Evolutionary conservation across 2,888 invertebrate species (phyloP), one percentile per base, ranked within the genome.

Genomic region (Physocephala rufipes): DNA sequence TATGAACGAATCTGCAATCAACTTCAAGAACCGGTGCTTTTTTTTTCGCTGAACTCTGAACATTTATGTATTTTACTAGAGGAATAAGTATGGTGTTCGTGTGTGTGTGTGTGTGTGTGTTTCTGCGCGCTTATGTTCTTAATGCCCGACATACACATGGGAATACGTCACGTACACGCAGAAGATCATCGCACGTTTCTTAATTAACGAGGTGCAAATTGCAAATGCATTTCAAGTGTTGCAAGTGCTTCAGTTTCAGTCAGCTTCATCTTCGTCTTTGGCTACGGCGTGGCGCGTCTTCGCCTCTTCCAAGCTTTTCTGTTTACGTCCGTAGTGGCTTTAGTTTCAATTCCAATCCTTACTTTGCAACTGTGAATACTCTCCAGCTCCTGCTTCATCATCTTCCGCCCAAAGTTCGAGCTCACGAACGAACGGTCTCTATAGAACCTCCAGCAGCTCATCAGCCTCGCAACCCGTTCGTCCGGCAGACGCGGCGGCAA

Each of bases 201-300:
- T 68, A 68, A 68, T 68, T 68, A 68, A 68, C 68, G 68, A 68
- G 68, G 68, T 68, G 68, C 68, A 68, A 68, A 68, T 68, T 68
- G 62, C 68, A 68, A 68, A 68, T 68, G 68, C 61, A 16, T 67
- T 67, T 51, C 55, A 45, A 67, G 59, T 51, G 68, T 49, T 68
- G 24, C 67, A 67, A 59, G 67, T 30, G 67, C 53, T 66, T 53
- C 45, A 43, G 67, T 59, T 26, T 43, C 67, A n/a, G 36, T 53
- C 45, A 43, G 67, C 67, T 26, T 43, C 67, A n/a, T 21, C 28
- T 30, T 13, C 55, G 21, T 26, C 58, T 16, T 26, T 28, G 30
- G 49, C 65, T n/a, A 28, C 65, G 30, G 16, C 53, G n/a, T n/a
- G n/a, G n/a, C n/a, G n/a, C n/a, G n/a, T n/a, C n/a, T n/a, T n/a